phyloP scores from a whole-genome alignment of 2,888 invertebrate species.

The Autographa gamma region DNA sequence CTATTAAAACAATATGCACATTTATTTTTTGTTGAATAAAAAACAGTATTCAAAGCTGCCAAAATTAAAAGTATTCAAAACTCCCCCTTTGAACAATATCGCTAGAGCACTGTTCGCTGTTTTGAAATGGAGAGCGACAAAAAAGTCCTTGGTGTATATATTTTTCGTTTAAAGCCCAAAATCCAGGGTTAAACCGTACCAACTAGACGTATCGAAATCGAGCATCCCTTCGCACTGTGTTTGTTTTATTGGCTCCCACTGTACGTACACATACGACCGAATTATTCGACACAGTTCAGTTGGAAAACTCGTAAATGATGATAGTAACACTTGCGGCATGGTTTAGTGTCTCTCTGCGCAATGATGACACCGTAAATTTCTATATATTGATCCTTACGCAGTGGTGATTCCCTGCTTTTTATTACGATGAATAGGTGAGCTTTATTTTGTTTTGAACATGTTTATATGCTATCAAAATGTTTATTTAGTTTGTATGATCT shows the following conservation, averaged over 20 bases:
- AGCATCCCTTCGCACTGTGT: conserved; percentile 64
- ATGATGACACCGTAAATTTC: conserved; percentile 47
- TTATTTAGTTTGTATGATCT: not conserved
- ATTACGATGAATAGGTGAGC: conserved; percentile 26
- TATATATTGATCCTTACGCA: conserved; percentile 51
- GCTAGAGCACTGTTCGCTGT: conserved; percentile 36
- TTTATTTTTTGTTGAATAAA: not conserved
- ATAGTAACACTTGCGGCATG: conserved; percentile 40
- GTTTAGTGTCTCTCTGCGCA: conserved; percentile 43
- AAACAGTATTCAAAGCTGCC: conserved; percentile 14
- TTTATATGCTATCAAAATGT: conserved; percentile 32
- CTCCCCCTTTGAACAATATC: conserved; percentile 36
- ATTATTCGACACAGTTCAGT: conserved; percentile 63
- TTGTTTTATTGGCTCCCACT: conserved; percentile 72
- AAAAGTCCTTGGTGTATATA: conserved; percentile 51
- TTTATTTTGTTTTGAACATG: conserved; percentile 24
- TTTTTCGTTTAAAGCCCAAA: conserved; percentile 54
- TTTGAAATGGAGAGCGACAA: conserved; percentile 56
- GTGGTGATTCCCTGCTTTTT: conserved; percentile 43
- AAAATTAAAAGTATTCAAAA: conserved; percentile 32
- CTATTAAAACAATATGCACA: not conserved
- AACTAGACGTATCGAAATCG: conserved; percentile 64
- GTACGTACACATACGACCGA: conserved; percentile 66
- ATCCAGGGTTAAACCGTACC: conserved; percentile 60
- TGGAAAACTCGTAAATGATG: conserved; percentile 37